These are phyloP conservation scores for Oedothorax gibbosus DNA, from an alignment of 1,140 invertebrate genomes.

Conservation along the genomic window DNA sequence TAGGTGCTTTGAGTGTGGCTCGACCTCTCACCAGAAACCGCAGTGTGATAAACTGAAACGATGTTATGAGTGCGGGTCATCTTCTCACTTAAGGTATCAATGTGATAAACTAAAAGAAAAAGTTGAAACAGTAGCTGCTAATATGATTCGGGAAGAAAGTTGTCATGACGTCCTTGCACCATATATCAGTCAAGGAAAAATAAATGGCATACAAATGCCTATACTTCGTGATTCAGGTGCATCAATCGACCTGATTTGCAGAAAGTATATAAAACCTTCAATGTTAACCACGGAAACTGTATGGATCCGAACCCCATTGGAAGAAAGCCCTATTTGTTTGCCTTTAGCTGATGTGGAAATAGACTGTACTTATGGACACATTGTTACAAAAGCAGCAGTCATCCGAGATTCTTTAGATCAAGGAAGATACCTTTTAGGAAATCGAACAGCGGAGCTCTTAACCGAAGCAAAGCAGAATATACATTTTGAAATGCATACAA, in stretches of 20 bases:
- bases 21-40: too few species aligned
- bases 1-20: too few species aligned
- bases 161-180: not conserved
- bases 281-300: not conserved
- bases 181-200: not conserved
- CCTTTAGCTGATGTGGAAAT: not conserved
- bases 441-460: not conserved
- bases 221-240: not conserved
- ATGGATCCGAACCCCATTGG: slow-evolving; percentile 6
- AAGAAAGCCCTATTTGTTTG: not conserved
- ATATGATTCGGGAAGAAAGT: not conserved
- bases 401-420: not conserved
- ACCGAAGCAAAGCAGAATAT: not conserved
- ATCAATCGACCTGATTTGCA: not conserved
- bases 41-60: too few species aligned
- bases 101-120: too few species aligned
- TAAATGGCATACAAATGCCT: not conserved
- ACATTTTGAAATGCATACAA: not conserved
- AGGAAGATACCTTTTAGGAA: not conserved
- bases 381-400: not conserved
- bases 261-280: not conserved
- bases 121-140: not conserved
- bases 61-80: too few species aligned
- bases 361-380: not conserved
- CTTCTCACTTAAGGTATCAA: too few species aligned